Conservation (phyloP, 2,888 invertebrate genomes). For the Cosmia trapezina region DNA sequence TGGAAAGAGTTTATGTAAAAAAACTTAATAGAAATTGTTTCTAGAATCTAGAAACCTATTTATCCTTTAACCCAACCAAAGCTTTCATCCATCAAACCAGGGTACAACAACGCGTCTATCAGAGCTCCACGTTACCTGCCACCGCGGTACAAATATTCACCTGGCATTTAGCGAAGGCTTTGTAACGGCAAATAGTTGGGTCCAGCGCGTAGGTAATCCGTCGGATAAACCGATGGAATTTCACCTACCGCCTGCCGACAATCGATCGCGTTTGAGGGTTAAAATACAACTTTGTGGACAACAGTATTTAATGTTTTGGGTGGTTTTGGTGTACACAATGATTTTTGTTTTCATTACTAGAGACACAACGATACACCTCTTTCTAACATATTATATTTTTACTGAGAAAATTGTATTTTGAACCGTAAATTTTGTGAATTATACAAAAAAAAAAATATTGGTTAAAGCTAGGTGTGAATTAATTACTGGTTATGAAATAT, state of each 20-base stretch:
- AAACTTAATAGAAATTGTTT: not conserved
- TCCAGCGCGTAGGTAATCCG: conserved; percentile 56
- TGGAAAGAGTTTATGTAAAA: not conserved
- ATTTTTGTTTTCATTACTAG: too few relatives aligned
- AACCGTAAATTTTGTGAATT: too few relatives aligned
- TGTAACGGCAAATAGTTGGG: conserved; percentile 68
- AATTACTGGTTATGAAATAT: not conserved
- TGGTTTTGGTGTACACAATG: not conserved
- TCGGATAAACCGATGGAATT: conserved; percentile 66
- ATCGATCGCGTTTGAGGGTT: conserved; percentile 57
- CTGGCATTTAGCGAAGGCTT: conserved; percentile 66
- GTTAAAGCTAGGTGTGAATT: conserved; percentile 30
- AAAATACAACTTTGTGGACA: conserved; percentile 53
- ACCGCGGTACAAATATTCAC: conserved; percentile 64
- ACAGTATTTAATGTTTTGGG: conserved; percentile 45
- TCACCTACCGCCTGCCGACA: conserved; percentile 45
- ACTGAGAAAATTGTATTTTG: too few relatives aligned
- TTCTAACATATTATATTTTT: too few relatives aligned
- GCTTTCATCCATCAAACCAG: conserved; percentile 19
- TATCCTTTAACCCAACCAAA: not conserved
- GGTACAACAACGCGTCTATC: conserved; percentile 5
- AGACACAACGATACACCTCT: too few relatives aligned
- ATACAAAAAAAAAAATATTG: not conserved
- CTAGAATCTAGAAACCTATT: not conserved
- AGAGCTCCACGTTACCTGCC: conserved; percentile 27